phyloP scores from a whole-genome alignment of 2,797 vertebrate genomes.

The Pterois miles region DNA sequence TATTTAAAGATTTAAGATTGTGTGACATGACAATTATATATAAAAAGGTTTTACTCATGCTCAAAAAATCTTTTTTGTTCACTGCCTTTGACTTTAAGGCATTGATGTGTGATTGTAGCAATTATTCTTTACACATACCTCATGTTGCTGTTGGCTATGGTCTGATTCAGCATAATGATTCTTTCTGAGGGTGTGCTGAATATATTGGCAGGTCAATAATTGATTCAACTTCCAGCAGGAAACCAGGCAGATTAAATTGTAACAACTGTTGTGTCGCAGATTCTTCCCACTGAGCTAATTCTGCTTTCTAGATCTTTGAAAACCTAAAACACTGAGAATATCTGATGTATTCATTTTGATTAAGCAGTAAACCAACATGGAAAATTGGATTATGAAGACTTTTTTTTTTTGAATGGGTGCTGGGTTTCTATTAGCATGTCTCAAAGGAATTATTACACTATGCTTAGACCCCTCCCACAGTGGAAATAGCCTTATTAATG shows the following conservation, averaged over 20 bases:
- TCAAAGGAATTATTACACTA: neutral
- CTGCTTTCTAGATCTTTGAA: conserved; percentile 9
- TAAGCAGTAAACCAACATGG: neutral
- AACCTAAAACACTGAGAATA: neutral
- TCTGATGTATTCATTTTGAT: conserved; percentile 14
- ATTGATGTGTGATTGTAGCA: conserved; percentile 18
- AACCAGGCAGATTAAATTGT: conserved; percentile 32
- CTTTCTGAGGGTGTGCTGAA: conserved; percentile 32
- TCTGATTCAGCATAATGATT: conserved; percentile 38
- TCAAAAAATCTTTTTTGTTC: neutral
- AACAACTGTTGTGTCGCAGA: conserved; percentile 18
- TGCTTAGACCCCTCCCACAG: neutral
- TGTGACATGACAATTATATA: neutral
- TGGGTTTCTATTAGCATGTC: conserved; percentile 1
- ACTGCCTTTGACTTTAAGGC: conserved; percentile 5
- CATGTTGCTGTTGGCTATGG: conserved; percentile 25
- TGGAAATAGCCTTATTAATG: neutral
- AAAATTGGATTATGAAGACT: neutral
- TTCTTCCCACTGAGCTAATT: conserved; percentile 25
- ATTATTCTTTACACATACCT: conserved; percentile 32
- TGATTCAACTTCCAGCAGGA: conserved; percentile 45
- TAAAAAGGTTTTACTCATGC: neutral
- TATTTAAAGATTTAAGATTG: neutral
- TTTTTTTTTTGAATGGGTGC: neutral
- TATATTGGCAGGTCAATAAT: conserved; percentile 54